Base-by-base conservation (phyloP, 2,113 vertebrate genomes). In the Ceratotherium simum region DNA sequence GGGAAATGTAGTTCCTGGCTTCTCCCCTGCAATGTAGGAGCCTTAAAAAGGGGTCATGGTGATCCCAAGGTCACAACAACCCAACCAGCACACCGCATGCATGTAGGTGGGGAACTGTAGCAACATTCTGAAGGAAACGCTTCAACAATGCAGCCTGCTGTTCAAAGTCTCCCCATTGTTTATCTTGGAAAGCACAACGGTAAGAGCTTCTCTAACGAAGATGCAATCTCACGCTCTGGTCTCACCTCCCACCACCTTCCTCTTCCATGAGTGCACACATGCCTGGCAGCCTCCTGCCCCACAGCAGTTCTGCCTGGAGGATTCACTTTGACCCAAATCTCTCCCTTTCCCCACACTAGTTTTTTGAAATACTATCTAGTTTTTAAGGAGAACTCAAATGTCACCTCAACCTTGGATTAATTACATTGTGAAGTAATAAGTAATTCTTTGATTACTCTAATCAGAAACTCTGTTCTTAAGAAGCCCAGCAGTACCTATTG, bases 221-320 rank as follows among this genome's bases (percentile, higher is more conserved):
- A 64, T 7, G 13, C 18, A 11, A 10, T 27, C n/a, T 90, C 5
- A 16, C 29, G 2, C 51, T 91, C 3, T 0, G 11, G 25, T 5
- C 60, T 64, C 6, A 10, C 1, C 7, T 62, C 27, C 39, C 25
- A 8, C 36, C 42, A 25, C 16, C 12, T 72, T 33, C 80, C 78
- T 78, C 54, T 65, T 8, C 18, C 2, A 0, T 1, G 18, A 84
- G 25, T 2, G 23, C 5, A 13, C 3, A 14, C 6, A 2, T 8
- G 14, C 4, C 46, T 72, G 6, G 25, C 8, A 56, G 46, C 25
- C 10, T 13, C 69, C 4, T 0, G 12, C 16, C 1, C 10, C 5
- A 36, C 7, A 1, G 10, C 12, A 31, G 13, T 25, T 23, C 51
- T 48, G 75, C 25, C 23, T 54, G 12, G 7, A 29, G 56, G 16